Conservation (phyloP, 2,888 invertebrate species). For the Trichogramma evanescens region DNA sequence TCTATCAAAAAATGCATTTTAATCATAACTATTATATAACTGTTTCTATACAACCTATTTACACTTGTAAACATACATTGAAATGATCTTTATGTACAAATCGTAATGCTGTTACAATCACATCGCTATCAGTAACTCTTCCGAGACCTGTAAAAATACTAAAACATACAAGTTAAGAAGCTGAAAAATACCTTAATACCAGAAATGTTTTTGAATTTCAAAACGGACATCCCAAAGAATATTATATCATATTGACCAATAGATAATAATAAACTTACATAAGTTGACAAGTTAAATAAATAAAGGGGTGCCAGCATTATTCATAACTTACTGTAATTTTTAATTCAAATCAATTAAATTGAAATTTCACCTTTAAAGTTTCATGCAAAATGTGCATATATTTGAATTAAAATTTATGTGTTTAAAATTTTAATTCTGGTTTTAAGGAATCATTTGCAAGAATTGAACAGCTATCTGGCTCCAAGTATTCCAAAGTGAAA, state of each 20-base stretch:
- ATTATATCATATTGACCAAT: slow-evolving; percentile 3
- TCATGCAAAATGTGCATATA: background rate
- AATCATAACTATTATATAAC: slow-evolving; percentile 1
- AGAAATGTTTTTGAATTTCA: slow-evolving; percentile 12
- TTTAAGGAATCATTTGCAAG: slow-evolving; percentile 15
- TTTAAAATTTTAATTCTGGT: slow-evolving; percentile 12
- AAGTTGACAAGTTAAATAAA: no score
- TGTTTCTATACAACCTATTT: slow-evolving; percentile 2
- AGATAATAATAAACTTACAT: slow-evolving; percentile 13
- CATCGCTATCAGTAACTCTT: slow-evolving; percentile 27
- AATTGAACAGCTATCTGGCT: slow-evolving; percentile 15
- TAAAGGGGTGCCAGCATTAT: no score
- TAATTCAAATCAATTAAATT: background rate
- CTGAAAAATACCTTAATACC: slow-evolving; percentile 18
- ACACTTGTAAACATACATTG: slow-evolving; percentile 2
- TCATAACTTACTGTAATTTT: no score
- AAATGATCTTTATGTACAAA: slow-evolving; percentile 9
- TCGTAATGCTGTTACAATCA: slow-evolving; percentile 8
- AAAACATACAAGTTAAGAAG: slow-evolving; percentile 8
- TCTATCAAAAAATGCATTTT: slow-evolving; percentile 14
- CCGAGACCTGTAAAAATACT: slow-evolving; percentile 34
- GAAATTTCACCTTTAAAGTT: slow-evolving; percentile 9
- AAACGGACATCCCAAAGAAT: slow-evolving; percentile 12
- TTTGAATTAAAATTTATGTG: no score
- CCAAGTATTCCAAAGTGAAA: slow-evolving; percentile 20